Conservation (phyloP, 2,113 vertebrate species). For the Trichechus manatus region DNA sequence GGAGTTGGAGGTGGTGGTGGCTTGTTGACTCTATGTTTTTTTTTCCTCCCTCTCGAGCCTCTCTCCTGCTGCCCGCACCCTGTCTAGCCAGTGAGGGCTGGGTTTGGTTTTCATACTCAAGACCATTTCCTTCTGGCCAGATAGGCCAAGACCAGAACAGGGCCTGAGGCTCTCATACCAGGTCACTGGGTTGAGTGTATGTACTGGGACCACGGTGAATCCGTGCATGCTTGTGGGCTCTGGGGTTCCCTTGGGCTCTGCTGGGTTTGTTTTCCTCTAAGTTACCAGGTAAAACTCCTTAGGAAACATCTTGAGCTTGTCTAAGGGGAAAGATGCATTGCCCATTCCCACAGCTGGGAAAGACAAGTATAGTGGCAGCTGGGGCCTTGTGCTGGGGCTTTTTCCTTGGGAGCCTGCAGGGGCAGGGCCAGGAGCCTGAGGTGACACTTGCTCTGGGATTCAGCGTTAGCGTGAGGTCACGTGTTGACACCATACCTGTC, state of each 20-base stretch:
- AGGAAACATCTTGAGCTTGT: background rate
- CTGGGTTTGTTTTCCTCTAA: background rate
- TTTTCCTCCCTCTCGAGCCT: background rate
- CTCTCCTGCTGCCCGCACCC: background rate
- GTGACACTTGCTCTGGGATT: background rate
- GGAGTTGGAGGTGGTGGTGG: no score
- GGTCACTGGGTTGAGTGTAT: background rate
- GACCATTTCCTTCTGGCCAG: background rate
- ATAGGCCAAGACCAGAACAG: background rate
- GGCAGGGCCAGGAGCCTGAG: background rate
- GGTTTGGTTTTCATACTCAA: background rate
- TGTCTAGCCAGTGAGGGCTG: background rate
- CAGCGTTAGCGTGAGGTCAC: constrained; percentile 20
- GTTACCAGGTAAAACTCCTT: background rate
- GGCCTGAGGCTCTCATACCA: background rate
- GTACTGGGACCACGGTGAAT: background rate
- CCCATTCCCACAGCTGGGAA: background rate
- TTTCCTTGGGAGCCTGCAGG: fast-evolving
- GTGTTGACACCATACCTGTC: background rate
- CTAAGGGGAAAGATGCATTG: background rate
- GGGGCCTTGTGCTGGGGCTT: no score
- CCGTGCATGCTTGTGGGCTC: background rate
- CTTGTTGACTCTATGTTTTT: background rate
- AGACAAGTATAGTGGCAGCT: background rate
- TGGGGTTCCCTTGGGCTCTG: background rate